Evolutionary conservation across 2,888 invertebrate genomes (phyloP).

Genomic region (Synanthedon tipuliformis): DNA sequence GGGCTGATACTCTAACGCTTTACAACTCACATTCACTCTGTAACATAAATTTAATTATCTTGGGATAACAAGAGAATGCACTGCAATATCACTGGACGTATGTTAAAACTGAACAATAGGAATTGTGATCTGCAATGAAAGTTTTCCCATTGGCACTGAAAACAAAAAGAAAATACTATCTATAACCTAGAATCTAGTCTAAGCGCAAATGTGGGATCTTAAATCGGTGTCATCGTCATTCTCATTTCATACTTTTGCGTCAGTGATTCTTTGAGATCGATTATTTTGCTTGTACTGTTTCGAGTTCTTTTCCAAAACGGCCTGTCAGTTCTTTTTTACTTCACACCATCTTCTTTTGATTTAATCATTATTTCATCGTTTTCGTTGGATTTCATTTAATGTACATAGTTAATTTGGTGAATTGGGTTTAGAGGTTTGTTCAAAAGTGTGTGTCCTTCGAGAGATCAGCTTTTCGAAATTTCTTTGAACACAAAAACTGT

Average conservation of each 20-base stretch:
- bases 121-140: constrained; percentile 18
- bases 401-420: constrained; percentile 19
- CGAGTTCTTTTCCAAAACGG: constrained; percentile 69
- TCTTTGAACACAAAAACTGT: constrained; percentile 27
- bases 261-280: constrained; percentile 42
- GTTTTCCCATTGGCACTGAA: constrained; percentile 45
- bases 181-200: constrained; percentile 26
- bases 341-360: constrained; percentile 53
- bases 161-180: constrained; percentile 16
- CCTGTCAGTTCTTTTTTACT: constrained; percentile 58
- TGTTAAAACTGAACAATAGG: no score
- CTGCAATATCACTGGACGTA: constrained; percentile 41
- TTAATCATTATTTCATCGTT: constrained; percentile 51
- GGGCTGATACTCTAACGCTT: constrained; percentile 64
- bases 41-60: constrained; percentile 50
- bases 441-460: constrained; percentile 67
- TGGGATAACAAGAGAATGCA: constrained; percentile 52
- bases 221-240: constrained; percentile 42
- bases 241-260: constrained; percentile 45
- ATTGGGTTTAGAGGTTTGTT: constrained; percentile 26
- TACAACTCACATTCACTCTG: constrained; percentile 58
- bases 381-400: constrained; percentile 26
- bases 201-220: constrained; percentile 21
- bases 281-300: constrained; percentile 60
- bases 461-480: constrained; percentile 67